Evolutionary conservation across 2,888 invertebrate species (phyloP), one percentile per base, ranked within the genome.

Genomic region (Polia nebulosa): DNA sequence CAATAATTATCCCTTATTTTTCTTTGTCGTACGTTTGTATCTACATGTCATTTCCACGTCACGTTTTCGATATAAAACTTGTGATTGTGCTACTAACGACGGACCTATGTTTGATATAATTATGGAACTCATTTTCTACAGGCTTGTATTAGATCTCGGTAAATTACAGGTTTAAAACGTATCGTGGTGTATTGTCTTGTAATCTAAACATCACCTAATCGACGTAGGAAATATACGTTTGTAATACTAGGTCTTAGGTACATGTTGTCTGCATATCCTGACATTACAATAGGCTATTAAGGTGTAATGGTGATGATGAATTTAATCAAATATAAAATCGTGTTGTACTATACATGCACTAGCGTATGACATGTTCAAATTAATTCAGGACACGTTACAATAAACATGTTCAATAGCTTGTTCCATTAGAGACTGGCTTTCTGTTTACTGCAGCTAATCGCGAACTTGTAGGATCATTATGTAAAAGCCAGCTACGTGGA

Each of bases 61-160:
- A 91, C 91, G 90, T 88, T 90, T 88, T 86, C 57, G 76, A 80
- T 85, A 88, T 90, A 86, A 90, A 84, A 66, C 76, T 66, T 76
- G 80, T 76, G 70, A 78, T 83, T 80, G 32, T 41, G 8, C 22
- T 41, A n/a, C 57, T 77, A 69, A 65, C 69, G 52, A 62, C 20
- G 29, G 17, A n/a, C 5, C 4, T 74, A 69, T 32, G 51, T 62
- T 45, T 41, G 70, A 53, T 49, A 66, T 80, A 82, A 89, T 88
- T 86, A 86, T 77, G 52, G 25, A 76, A 81, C 83, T 82, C 63
- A 72, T 83, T 80, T 72, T 32, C 45, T 55, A 66, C 49, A 72
- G 61, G 60, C 60, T 41, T 20, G 44, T 62, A 62, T 62, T 64
- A 49, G 8, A 67, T 57, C 44, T 32, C 32, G 11, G 51, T 59